Conservation (phyloP, 2,888 invertebrate species). For the Mimachlamys varia region DNA sequence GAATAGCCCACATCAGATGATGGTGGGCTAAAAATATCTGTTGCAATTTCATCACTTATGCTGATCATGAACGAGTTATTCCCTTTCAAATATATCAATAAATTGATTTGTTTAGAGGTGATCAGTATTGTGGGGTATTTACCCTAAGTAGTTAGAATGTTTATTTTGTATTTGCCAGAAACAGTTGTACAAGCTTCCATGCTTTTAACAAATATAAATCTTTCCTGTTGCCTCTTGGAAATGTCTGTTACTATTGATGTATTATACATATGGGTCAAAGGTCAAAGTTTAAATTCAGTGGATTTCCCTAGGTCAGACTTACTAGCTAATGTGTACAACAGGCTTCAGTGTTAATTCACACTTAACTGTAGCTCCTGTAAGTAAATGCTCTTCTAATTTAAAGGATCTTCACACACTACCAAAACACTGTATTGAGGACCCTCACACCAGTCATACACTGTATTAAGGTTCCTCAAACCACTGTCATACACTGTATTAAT, state of each 20-base stretch:
- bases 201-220: not conserved
- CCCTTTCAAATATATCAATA: not conserved
- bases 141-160: not conserved
- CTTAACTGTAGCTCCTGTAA: not conserved
- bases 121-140: not conserved
- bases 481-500: too few species aligned
- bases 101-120: not conserved
- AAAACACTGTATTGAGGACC: too few species aligned
- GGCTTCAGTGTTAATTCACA: not conserved
- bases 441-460: too few species aligned
- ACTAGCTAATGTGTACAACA: not conserved
- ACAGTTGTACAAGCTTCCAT: not conserved
- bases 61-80: not conserved
- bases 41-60: too few species aligned
- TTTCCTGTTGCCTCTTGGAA: not conserved
- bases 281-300: not conserved
- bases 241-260: not conserved
- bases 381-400: not conserved
- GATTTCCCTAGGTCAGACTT: not conserved
- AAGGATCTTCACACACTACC: too few species aligned
- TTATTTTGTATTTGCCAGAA: constrained; percentile 13
- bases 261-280: not conserved
- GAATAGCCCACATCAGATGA: too few species aligned
- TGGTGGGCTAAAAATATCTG: too few species aligned
- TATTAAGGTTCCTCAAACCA: too few species aligned